Percentiles rank a stretch among this genome's conserved stretches.
Conservation (phyloP, 2,888 invertebrate genomes). For the Pristionchus exspectatus region DNA sequence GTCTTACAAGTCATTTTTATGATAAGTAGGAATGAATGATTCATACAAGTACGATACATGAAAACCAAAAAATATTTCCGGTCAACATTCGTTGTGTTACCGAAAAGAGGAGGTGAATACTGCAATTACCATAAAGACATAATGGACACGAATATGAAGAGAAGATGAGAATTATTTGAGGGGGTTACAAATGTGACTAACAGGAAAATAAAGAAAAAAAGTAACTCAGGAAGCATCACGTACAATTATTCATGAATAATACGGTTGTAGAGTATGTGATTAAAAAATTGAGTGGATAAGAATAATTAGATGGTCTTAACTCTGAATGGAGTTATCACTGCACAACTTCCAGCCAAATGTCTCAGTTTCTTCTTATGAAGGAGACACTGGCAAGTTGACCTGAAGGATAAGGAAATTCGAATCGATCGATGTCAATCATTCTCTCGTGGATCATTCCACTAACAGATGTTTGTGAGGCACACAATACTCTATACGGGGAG, state of each 20-base stretch:
- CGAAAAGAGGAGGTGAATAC: not conserved
- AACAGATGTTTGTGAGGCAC: not conserved
- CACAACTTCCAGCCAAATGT: conserved; percentile 34
- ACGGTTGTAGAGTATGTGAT: not conserved
- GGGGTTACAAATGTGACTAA: not conserved
- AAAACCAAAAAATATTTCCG: not conserved
- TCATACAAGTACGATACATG: not conserved
- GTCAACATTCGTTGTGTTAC: not conserved
- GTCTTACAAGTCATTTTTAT: conserved; percentile 22
- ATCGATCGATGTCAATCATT: not conserved
- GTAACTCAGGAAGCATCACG: not conserved
- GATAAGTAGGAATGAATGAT: not conserved
- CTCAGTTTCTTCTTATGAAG: conserved; percentile 53
- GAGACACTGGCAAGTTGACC: conserved; percentile 51
- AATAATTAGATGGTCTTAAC: not conserved
- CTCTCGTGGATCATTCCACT: not conserved
- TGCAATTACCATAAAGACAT: not conserved
- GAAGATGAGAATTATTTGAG: not conserved
- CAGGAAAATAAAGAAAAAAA: not conserved
- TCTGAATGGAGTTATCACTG: not conserved
- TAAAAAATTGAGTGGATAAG: not conserved
- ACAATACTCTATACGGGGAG: not conserved
- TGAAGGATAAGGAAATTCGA: not conserved
- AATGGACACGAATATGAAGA: not conserved
- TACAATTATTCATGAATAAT: not conserved